Conservation (phyloP, 2,797 vertebrate species). For the Taenioides sp. region DNA sequence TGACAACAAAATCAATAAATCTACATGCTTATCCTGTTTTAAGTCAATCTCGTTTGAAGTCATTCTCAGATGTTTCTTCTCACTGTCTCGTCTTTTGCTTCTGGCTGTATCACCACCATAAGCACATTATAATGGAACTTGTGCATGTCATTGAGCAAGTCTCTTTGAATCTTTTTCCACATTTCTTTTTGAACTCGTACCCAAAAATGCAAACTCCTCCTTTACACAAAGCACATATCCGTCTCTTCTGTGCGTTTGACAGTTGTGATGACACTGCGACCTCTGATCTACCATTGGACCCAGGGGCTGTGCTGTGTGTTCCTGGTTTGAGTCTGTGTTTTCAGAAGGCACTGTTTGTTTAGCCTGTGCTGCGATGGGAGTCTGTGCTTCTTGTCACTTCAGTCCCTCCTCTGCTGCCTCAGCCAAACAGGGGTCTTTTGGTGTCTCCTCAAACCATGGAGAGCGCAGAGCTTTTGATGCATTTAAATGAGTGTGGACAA, state of each 20-base stretch:
- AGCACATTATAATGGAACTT: constrained; percentile 29
- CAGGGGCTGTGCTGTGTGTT: constrained; percentile 21
- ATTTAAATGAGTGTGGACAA: background rate
- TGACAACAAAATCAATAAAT: too few species aligned
- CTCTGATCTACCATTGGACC: constrained; percentile 40
- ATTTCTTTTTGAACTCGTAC: background rate
- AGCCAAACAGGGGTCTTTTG: constrained; percentile 26
- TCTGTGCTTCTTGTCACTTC: constrained; percentile 50
- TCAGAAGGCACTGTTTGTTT: constrained; percentile 31
- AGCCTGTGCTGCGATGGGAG: constrained; percentile 30
- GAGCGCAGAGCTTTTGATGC: constrained; percentile 11
- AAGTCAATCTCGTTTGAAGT: background rate
- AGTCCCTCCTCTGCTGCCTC: constrained; percentile 35
- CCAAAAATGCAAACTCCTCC: constrained; percentile 8
- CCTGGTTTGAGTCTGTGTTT: constrained; percentile 13
- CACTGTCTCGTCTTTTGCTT: constrained; percentile 10
- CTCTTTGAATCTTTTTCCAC: constrained; percentile 15
- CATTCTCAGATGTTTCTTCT: constrained; percentile 17
- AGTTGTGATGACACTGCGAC: constrained; percentile 57
- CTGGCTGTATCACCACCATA: constrained; percentile 26
- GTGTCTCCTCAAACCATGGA: constrained; percentile 4
- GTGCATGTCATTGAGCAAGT: constrained; percentile 38
- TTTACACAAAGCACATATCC: constrained; percentile 37
- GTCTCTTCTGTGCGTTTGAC: constrained; percentile 44
- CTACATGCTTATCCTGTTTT: too few species aligned